Evolutionary conservation across 2,888 invertebrate species (phyloP), one percentile per base, ranked within the genome.

Genomic region (Furcula furcula): DNA sequence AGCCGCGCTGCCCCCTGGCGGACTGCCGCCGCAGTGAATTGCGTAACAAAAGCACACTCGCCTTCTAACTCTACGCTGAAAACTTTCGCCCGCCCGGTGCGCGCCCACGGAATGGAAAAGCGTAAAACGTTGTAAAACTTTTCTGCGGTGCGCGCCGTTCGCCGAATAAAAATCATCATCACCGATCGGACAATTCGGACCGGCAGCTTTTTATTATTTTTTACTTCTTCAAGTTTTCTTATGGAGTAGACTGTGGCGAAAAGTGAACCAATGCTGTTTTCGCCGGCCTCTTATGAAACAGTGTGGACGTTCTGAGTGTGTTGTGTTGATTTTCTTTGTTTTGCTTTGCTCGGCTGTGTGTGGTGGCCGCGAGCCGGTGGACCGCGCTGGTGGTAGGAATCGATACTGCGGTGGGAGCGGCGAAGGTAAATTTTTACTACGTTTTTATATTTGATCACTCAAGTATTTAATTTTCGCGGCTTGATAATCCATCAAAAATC

Each of bases 11-110:
- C 87, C 87, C 87, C 85, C 87, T 86, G 75, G 86, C 76, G 86
- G 86, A 71, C 65, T 71, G 61, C 66, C 80, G 69, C 69, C 80
- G 86, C 87, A 87, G 78, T 80, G 76, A 78, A 65, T 88, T 88
- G 87, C 88, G 87, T 88, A 87, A 88, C 87, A 78, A 80, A 75
- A 82, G 76, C 84, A 81, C 84, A 84, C 76, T 85, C 77, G 80
- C 69, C 76, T 76, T 64, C 73, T 65, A 74, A 70, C 84, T 76
- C 67, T 76, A 69, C 81, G 73, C 76, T 65, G 81, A 76, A 81
- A 84, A 82, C 81, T 86, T 81, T 83, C 77, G 70, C 77, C 72
- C 72, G 73, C 75, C 69, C 71, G 72, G 70, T 68, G 65, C 76
- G 76, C 75, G 74, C 66, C 71, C 69, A 59, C 74, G 65, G 68